Evolutionary conservation across 2,888 invertebrate species (phyloP), one percentile per base, ranked within the genome.

Genomic region (Noctua pronuba): DNA sequence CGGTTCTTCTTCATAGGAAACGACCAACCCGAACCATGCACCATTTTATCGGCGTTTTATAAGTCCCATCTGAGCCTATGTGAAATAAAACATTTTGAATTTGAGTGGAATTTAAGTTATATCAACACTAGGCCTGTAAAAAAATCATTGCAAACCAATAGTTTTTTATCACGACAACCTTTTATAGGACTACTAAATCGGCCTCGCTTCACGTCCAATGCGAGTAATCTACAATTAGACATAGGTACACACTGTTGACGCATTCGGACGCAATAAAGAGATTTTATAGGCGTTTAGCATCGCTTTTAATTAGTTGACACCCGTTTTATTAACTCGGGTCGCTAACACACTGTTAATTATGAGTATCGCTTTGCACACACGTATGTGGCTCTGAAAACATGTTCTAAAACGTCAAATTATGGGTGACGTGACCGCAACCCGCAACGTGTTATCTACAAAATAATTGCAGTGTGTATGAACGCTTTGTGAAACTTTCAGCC

Each of bases 231-330:
- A n/a, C 68, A 68, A 76, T 68, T 77, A 76, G n/a, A 31, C 5
- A 31, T n/a, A 31, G 31, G 60, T 21, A 55, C 68, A 31, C 49
- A 11, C 21, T 65, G 64, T 72, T 72, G 78, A 79, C 80, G 69
- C 84, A 74, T 16, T 77, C 18, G 69, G 65, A 66, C 74, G 80
- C 76, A 73, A 82, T 86, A 86, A 83, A 85, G 35, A n/a, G 64
- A 82, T 82, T 82, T 83, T 82, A 86, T 77, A 73, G 71, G 35
- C 77, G 75, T 82, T 85, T 73, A 86, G 28, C 55, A 64, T 73
- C 66, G 55, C 8, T 68, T 65, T 74, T 83, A 87, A 88, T 86
- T 82, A 83, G 84, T 84, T 86, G 72, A 84, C 80, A 80, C 65
- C 65, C 74, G 28, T 77, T 81, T 79, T 77, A 80, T 85, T 38